Conservation (phyloP, 2,113 vertebrate genomes). For the Alligator sinensis region DNA sequence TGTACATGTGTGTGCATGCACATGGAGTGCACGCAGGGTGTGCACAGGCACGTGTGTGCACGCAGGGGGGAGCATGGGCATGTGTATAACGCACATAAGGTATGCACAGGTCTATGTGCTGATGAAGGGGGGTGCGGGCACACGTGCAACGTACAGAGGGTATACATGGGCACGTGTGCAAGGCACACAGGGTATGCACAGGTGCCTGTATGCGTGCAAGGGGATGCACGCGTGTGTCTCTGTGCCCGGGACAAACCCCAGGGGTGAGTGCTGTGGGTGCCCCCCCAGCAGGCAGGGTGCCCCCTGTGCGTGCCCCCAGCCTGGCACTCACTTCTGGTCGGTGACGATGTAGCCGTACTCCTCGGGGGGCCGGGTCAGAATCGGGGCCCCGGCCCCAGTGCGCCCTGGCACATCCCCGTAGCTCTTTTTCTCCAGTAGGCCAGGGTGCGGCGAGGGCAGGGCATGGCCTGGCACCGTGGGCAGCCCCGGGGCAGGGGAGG, state of each 20-base stretch:
- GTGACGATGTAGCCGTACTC: conserved; percentile 97
- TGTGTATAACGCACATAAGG: no score
- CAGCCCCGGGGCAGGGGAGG: background rate
- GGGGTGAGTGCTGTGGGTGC: no score
- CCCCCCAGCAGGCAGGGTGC: background rate
- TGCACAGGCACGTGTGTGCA: background rate
- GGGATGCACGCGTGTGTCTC: no score
- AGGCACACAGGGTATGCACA: no score
- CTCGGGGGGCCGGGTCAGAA: conserved; percentile 71
- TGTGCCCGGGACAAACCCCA: no score
- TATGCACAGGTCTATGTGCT: no score
- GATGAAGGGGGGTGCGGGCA: no score
- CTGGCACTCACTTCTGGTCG: conserved; percentile 87
- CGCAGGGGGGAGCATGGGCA: no score
- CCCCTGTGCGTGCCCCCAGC: background rate
- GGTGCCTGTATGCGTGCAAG: background rate
- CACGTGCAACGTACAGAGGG: no score
- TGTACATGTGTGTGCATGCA: background rate
- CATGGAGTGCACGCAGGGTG: background rate
- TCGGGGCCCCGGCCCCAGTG: background rate
- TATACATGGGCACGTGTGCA: no score
- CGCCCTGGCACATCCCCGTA: background rate
- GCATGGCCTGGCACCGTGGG: accelerated
- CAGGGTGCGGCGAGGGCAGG: background rate
- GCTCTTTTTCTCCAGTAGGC: conserved; percentile 59